Base-by-base conservation (phyloP, 2,797 vertebrate species). In the Phrynocephalus vlangalii region DNA sequence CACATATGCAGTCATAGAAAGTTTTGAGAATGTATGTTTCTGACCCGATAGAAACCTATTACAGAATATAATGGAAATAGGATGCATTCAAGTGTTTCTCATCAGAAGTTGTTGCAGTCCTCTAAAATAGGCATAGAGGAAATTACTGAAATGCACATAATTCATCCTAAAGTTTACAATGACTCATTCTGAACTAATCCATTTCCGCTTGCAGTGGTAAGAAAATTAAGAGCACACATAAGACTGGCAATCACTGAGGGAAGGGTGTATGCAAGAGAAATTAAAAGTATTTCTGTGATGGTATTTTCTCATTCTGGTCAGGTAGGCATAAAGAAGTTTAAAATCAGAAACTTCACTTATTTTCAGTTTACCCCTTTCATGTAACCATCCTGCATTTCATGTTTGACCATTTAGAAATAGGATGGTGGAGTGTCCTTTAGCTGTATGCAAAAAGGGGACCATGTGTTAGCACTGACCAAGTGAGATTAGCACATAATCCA, bases 121-220 rank as follows among this genome's bases (percentile, higher is more conserved):
- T 84, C 60, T 89, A 79, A 89, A 76, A 20, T 60, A 87, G 72
- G 30, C 77, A 13, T 8, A 0, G 15, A 85, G 50, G 81, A 90
- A 84, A 86, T 90, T 86, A n/a, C 48, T 24, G 33, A 82, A 81
- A 44, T 11, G 24, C 20, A 48, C n/a, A 48, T 90, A 48, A 67
- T 87, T 87, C 80, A 83, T 52, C 76, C 77, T 77, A 60, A 72
- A 85, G 52, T 67, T 80, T 68, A 76, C 63, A 84, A 24, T 68
- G 82, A 75, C 60, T 87, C 16, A 5, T 67, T 83, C 83, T 28
- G 15, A 90, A 84, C 6, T 85, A 73, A 28, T 79, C 66, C 80
- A 15, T 88, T 88, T 84, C 91, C 87, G 72, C 16, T 13, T 89
- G 66, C 73, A 3, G 66, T 87, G 77, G 60, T 48, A 87, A 76